Base-by-base conservation (phyloP, 2,888 invertebrate genomes). In the Ypsolopha scabrella region DNA sequence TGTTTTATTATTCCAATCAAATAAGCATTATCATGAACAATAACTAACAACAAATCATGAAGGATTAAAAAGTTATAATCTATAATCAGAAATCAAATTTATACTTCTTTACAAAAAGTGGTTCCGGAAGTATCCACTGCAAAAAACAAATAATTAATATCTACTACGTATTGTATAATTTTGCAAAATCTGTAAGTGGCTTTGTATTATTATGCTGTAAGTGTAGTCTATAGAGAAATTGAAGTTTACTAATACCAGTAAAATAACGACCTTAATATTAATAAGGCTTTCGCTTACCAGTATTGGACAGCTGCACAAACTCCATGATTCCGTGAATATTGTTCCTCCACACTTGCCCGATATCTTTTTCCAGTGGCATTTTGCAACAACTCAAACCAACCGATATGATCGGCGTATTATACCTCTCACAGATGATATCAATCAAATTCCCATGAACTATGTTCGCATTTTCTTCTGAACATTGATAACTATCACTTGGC, bases 381-480 rank as follows among this genome's bases (percentile, higher is more conserved):
- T 93, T 93, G 67, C 96, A 96, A 64, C 96, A 96, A 51, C 92
- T 91, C 34, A 96, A 72, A 13, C 94, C 92, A 4, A 92, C 88
- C 0, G 93, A 91, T 48, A 93, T 82, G 67, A 93, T 81, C 0
- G 94, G 92, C 1, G 90, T 86, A 50, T 89, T 85, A 60, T 88
- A 92, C 62, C 90, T 86, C 35, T 89, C 88, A 56, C 88, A 89
- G 11, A 94, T 68, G 51, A 88, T 75, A 68, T 89, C 90, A 6
- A 89, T 88, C 57, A 90, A 62, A 38, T 88, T 79, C 0, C 87
- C 87, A 50, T 88, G 87, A 0, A 61, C 65, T 0, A 61, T 48
- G 60, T 70, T 65, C 6, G 54, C 53, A 1, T 72, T 57, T 13
- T 61, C 51, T 10, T 64, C 53, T 47, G 61, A 57, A 55, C 85